phyloP scores from a whole-genome alignment of 2,797 vertebrate genomes.

The Spinus pinus region DNA sequence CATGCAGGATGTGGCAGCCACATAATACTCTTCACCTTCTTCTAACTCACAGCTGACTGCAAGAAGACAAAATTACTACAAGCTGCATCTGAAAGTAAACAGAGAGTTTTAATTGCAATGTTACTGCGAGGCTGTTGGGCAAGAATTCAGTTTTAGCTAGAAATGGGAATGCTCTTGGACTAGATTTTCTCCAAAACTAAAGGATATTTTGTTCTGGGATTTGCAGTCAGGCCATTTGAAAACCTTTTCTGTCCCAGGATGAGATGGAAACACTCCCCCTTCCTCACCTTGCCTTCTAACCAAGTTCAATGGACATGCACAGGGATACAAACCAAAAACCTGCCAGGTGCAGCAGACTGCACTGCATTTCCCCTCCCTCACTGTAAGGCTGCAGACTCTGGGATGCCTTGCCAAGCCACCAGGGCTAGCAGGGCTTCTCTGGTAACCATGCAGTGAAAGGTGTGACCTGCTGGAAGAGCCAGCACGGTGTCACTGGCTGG shows the following conservation, averaged over 20 bases:
- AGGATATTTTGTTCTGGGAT: background rate
- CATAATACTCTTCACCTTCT: background rate
- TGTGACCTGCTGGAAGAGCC: background rate
- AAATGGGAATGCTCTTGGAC: background rate
- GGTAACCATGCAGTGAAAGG: background rate
- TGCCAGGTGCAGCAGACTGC: background rate
- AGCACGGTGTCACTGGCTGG: background rate
- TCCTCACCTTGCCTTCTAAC: background rate
- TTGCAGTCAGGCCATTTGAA: background rate
- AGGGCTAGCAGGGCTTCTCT: background rate
- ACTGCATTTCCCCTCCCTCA: background rate
- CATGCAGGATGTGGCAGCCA: background rate
- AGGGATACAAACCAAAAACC: background rate
- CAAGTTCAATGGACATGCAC: background rate
- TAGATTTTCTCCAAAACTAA: background rate
- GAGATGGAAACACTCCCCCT: background rate
- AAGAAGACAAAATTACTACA: background rate
- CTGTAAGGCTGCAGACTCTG: background rate
- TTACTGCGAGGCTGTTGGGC: background rate
- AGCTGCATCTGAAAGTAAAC: background rate
- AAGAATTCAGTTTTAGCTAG: background rate
- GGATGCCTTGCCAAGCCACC: background rate
- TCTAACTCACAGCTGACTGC: background rate
- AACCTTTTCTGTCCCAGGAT: background rate
- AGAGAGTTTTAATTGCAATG: background rate